Evolutionary conservation across 2,888 invertebrate species (phyloP).

Genomic region (Alsophila aescularia): DNA sequence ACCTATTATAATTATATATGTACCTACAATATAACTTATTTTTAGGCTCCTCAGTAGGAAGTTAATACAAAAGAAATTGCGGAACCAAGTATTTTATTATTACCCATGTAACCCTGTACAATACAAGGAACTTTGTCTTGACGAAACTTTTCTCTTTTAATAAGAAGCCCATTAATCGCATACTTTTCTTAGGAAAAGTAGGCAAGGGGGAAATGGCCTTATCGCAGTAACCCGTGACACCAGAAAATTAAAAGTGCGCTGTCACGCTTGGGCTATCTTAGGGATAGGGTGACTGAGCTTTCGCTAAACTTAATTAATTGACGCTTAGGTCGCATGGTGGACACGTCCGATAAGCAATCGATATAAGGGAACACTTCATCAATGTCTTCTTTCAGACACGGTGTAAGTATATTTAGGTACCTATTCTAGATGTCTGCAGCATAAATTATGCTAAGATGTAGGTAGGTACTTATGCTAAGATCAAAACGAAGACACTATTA

Average conservation of each 20-base stretch:
- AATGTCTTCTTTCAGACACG: constrained; percentile 11
- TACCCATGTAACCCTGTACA: constrained; percentile 31
- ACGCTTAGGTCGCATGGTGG: constrained; percentile 52
- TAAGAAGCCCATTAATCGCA: constrained; percentile 77
- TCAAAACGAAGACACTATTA: too few species aligned
- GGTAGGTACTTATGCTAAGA: too few species aligned
- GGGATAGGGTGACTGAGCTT: constrained; percentile 76
- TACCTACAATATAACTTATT: neutral
- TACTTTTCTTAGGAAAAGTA: constrained; percentile 67
- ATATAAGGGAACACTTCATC: constrained; percentile 27
- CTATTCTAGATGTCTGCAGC: too few species aligned
- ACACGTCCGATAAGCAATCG: constrained; percentile 43
- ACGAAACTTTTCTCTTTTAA: constrained; percentile 77
- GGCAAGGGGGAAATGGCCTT: constrained; percentile 62
- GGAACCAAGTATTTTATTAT: constrained; percentile 28
- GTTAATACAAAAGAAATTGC: constrained; percentile 19
- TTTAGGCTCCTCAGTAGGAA: neutral
- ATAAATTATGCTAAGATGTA: too few species aligned
- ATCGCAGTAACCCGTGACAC: constrained; percentile 77
- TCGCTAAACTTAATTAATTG: constrained; percentile 77
- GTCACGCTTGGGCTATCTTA: constrained; percentile 76
- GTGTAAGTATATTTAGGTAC: neutral
- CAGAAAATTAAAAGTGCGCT: constrained; percentile 79
- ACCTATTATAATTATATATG: neutral
- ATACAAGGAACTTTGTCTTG: constrained; percentile 65